phyloP scores from a whole-genome alignment of 2,113 vertebrate genomes.

The Narcine bancroftii region DNA sequence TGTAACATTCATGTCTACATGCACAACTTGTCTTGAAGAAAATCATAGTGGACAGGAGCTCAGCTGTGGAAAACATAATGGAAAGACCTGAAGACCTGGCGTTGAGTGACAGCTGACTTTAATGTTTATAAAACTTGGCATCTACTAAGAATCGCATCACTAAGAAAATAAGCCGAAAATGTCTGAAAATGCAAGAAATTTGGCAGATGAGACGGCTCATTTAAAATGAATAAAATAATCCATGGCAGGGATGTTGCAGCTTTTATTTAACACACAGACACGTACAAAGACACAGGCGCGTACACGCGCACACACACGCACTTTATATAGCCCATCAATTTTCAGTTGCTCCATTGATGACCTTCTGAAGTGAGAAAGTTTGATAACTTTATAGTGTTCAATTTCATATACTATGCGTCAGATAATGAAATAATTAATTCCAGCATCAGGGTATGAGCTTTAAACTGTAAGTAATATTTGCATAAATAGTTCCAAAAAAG shows the following conservation, averaged over 20 bases:
- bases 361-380: too few species aligned
- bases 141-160: slow-evolving; percentile 1
- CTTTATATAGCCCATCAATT: too few species aligned
- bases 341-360: too few species aligned
- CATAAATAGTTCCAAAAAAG: too few species aligned
- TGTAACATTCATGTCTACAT: not conserved
- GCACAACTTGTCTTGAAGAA: not conserved
- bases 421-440: too few species aligned
- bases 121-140: not conserved
- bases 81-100: not conserved
- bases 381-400: too few species aligned
- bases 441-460: too few species aligned
- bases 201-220: not conserved
- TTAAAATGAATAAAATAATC: not conserved
- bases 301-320: too few species aligned
- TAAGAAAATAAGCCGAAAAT: slow-evolving; percentile 3
- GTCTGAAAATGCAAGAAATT: not conserved
- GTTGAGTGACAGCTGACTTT: not conserved
- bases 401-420: too few species aligned
- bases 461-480: too few species aligned
- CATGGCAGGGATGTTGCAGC: not conserved
- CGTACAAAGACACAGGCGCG: too few species aligned
- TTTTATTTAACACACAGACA: not conserved
- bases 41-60: not conserved
- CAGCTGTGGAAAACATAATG: not conserved